These are phyloP conservation scores for Meteorus cinctellus DNA, from an alignment of 2,888 invertebrate species.

Conservation along the genomic window DNA sequence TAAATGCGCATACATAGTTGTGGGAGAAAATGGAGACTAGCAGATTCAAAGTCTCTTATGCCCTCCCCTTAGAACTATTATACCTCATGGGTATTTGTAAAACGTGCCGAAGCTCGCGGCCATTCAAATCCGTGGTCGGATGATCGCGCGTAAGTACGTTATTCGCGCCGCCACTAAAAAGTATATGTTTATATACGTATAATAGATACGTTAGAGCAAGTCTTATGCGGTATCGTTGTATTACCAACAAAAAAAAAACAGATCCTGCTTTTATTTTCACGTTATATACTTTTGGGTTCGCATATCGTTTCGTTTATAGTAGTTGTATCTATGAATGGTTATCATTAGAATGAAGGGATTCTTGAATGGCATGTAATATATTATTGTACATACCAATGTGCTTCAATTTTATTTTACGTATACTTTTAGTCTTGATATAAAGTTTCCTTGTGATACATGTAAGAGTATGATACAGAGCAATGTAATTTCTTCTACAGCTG, in stretches of 20 bases:
- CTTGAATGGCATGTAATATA: too few relatives aligned
- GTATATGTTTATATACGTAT: constrained; percentile 38
- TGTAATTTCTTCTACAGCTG: too few relatives aligned
- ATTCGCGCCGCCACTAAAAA: constrained; percentile 66
- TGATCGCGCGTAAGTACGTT: constrained; percentile 72
- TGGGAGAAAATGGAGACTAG: neutral
- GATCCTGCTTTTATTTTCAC: constrained; percentile 11
- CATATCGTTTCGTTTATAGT: neutral
- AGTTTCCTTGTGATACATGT: too few relatives aligned
- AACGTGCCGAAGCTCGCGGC: constrained; percentile 49
- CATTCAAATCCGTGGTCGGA: constrained; percentile 65
- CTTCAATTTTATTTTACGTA: too few relatives aligned
- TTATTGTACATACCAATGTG: too few relatives aligned
- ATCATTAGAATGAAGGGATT: too few relatives aligned
- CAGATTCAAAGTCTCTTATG: neutral
- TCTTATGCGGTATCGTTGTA: constrained; percentile 63
- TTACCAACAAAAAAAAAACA: constrained; percentile 57
- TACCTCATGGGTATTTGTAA: constrained; percentile 7
- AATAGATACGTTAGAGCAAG: constrained; percentile 4
- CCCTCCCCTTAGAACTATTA: constrained; percentile 10
- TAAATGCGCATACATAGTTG: neutral
- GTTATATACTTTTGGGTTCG: neutral
- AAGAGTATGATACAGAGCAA: too few relatives aligned
- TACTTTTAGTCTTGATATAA: too few relatives aligned
- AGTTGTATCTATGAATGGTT: too few relatives aligned